Base-by-base conservation (phyloP, 2,113 vertebrate species). In the Tympanuchus pallidicinctus region DNA sequence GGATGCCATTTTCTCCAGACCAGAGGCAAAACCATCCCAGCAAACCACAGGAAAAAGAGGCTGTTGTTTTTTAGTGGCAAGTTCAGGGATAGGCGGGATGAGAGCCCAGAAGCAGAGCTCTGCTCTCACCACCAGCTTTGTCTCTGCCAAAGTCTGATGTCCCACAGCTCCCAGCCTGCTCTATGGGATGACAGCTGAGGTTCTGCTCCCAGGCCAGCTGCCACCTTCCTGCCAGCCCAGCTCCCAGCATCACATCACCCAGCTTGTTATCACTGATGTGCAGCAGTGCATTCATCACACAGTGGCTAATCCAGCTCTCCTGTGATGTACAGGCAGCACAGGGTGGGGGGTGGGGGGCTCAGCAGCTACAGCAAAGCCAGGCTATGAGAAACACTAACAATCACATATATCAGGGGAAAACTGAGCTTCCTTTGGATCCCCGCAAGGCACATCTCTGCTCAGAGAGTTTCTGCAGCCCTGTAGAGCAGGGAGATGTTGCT, bases 271-370 rank as follows among this genome's bases (percentile, higher is more conserved):
- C 87, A 48, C 47, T 9, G 57, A 43, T 32, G 5, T 1, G 28
- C 91, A 92, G 86, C 48, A 64, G 67, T 66, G n/a, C 30, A 16
- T 57, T 11, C 8, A 5, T 5, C 67, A 13, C 54, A 36, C 0
- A 0, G 4, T 1, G 6, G 75, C 36, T 61, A 3, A n/a, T 11
- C 52, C 4, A 1, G 4, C 52, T 61, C 20, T 50, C 28, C 67
- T 1, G 11, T 48, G 42, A 4, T 32, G n/a, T 32, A 43, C 32
- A 11, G 8, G 11, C 32, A 77, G 52, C 19, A 13, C 61, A 40
- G 40, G 57, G 4, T 42, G 65, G 32, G 22, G 13, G 4, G 25
- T 17, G 7, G 14, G 32, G 24, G 5, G 8, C 27, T 85, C 3
- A 45, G 59, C 45, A 52, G 52, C 27, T 24, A n/a, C 42, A 17